Base-by-base conservation (phyloP, 2,113 vertebrate species). In the Cromileptes altivelis region DNA sequence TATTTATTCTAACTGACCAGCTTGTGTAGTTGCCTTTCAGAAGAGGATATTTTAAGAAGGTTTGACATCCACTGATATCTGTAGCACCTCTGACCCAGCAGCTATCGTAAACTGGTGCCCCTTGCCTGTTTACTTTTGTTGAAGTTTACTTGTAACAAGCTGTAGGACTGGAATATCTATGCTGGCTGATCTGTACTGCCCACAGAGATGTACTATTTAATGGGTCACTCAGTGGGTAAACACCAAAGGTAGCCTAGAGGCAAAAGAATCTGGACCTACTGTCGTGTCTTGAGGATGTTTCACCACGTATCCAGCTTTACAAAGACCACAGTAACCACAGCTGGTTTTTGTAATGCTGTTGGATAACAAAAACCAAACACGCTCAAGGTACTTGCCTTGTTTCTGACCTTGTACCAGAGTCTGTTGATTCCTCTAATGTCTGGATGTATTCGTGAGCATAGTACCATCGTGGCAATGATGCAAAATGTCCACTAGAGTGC, bases 401-500 rank as follows among this genome's bases (percentile, higher is more conserved):
- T 52, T 55, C 14, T 81, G 4, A 61, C 30, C 49, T 49, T 37
- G 17, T 45, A 47, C 6, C 45, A 45, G n/a, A 81, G 27, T 12
- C 2, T 33, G 9, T 49, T 40, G 14, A 10, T 4, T 58, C 21
- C 4, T 25, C 2, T 18, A 15, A 42, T 2, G 23, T 37, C 30
- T 68, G n/a, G 8, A 55, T n/a, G 0, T 1, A 4, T 56, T 33
- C 6, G 10, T 71, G 18, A 56, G 40, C 3, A 1, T 4, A 1
- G 4, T 47, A n/a, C 45, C 25, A 60, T n/a, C 6, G 40, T 15
- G 9, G 50, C 70, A 91, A 21, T 91, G 57, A 84, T 4, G 10
- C 53, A 52, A 68, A 61, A 21, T 83, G 37, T 78, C 90, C 93
- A 94, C 88, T 82, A 92, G 90, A 91, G 85, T 1, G 90, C 49